Evolutionary conservation across 2,113 vertebrate genomes (phyloP), one percentile per base, ranked within the genome.

Genomic region (Sinocyclocheilus grahami): DNA sequence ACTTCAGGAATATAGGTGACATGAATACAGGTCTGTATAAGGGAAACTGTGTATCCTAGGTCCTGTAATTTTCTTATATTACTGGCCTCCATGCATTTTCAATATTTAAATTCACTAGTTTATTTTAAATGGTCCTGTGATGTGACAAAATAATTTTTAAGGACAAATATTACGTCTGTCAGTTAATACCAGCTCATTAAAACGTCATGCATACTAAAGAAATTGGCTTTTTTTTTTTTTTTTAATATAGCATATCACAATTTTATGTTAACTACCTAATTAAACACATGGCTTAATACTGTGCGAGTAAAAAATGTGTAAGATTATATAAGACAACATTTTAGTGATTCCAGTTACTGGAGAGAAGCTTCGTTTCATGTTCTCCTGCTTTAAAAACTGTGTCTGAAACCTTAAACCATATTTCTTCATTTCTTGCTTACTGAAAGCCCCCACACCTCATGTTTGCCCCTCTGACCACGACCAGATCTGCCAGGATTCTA

Each of bases 401-500:
- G 74, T 3, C 72, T 71, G 85, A 86, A 81, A 86, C 24, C 37
- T 48, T 33, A 75, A 75, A 82, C 37, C 78, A 1, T 11, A n/a
- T 74, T 74, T 86, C 78, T 80, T 39, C 48, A 72, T 86, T 42
- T 72, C 76, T 81, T 79, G 48, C 30, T 33, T 74, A 72, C 69
- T 58, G 85, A 55, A 82, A 86, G 58, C 20, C 51, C 76, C 82
- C 63, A 39, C 2, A 24, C 37, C 60, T 85, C 53, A 27, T 46
- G 78, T 33, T 48, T 51, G 39, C 24, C 67, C 27, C 78, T 74
- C 53, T 60, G 65, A 71, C 67, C 39, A 27, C 81, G 9, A 10
- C 42, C 78, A 74, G 79, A 69, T 51, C 83, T 69, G 62, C 33
- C 60, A 30, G 33, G 14, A 53, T 74, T 39, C 46, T 65, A 69